Percentiles rank a stretch among this genome's conserved stretches.
Evolutionary conservation across 2,888 invertebrate species (phyloP).

Genomic region (Andrena bucephala): DNA sequence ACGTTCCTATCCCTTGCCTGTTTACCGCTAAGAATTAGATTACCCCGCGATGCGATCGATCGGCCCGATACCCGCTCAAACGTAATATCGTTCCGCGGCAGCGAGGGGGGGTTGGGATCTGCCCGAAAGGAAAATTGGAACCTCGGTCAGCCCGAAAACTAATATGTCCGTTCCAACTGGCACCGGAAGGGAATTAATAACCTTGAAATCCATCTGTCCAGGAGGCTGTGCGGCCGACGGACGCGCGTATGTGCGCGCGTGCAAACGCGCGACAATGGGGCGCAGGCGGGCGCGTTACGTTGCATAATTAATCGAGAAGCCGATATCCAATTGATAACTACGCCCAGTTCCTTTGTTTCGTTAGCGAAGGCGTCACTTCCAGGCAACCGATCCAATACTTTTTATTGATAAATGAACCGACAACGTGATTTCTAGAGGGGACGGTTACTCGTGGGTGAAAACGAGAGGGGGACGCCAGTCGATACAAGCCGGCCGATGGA

Average conservation of each 20-base stretch:
- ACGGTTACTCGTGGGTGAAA: conserved; percentile 6
- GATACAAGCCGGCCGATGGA: conserved; percentile 30
- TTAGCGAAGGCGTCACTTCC: conserved; percentile 47
- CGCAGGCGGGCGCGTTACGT: conserved; percentile 23
- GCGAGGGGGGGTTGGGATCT: not conserved
- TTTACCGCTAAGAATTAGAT: conserved; percentile 28
- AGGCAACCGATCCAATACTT: conserved; percentile 49
- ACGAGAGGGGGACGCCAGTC: conserved; percentile 3
- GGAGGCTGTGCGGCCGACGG: not conserved
- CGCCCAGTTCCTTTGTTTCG: conserved; percentile 50
- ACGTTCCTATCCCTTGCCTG: not conserved
- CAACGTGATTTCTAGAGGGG: conserved; percentile 34
- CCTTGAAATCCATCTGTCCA: conserved; percentile 49
- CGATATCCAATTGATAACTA: conserved; percentile 56
- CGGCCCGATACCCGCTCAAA: conserved; percentile 18
- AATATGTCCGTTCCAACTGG: conserved; percentile 22
- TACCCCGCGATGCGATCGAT: conserved; percentile 33
- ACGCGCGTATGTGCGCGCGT: conserved; percentile 6
- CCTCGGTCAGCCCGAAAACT: not conserved
- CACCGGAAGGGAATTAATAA: conserved; percentile 45
- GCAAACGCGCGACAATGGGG: conserved; percentile 25
- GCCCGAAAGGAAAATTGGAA: conserved; percentile 21
- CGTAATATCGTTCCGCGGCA: not conserved
- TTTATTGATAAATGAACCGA: conserved; percentile 60
- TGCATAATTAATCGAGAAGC: conserved; percentile 59